A percentile compares a stretch with the other conserved stretches of the same genome.
Conservation (phyloP, 1,140 invertebrate species). For the Solenopsis invicta region DNA sequence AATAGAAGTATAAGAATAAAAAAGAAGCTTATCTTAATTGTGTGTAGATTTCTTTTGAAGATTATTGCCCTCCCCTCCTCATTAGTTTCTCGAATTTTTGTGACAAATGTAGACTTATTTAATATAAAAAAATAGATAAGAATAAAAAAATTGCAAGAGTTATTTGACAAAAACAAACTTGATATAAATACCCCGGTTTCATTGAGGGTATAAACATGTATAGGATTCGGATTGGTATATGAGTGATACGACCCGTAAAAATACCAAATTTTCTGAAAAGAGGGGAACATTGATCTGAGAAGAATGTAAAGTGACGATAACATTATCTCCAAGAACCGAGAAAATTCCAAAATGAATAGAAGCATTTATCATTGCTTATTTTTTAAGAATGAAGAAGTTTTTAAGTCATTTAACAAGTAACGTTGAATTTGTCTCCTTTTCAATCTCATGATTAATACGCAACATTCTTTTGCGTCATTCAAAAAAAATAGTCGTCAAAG, state of each 20-base stretch:
- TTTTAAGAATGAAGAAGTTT: neutral
- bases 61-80: neutral
- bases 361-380: neutral
- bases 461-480: neutral
- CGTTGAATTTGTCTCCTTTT: neutral
- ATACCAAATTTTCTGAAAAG: conserved; percentile 34
- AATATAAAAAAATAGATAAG: neutral
- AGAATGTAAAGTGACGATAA: conserved; percentile 42
- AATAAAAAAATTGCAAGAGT: neutral
- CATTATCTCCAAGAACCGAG: conserved; percentile 5
- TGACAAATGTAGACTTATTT: neutral
- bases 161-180: neutral
- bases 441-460: neutral
- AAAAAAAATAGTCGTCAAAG: neutral
- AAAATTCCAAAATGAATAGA: neutral
- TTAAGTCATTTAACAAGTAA: neutral
- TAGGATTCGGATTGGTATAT: neutral
- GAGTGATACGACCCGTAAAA: conserved; percentile 48
- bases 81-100: neutral
- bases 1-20: too few relatives aligned
- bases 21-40: neutral
- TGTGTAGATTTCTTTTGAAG: neutral
- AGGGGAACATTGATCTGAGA: neutral
- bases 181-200: neutral
- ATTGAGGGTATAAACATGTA: neutral